Evolutionary conservation across 2,113 vertebrate genomes (phyloP).

Genomic region (Micromys minutus): DNA sequence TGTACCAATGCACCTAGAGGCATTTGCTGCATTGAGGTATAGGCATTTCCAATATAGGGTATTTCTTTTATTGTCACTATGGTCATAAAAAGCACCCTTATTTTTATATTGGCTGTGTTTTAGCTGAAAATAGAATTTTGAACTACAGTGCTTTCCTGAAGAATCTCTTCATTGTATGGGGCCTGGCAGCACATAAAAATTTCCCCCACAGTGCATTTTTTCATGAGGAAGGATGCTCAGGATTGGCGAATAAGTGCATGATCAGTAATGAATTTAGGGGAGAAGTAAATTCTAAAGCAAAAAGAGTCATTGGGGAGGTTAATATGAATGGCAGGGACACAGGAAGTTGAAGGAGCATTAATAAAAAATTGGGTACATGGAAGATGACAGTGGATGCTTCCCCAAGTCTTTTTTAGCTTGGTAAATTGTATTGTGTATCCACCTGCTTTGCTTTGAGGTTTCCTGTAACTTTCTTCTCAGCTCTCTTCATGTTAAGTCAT

Average conservation of each 20-base stretch:
- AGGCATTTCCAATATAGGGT: neutral
- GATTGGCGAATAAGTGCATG: neutral
- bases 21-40: neutral
- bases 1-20: neutral
- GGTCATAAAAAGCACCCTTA: neutral
- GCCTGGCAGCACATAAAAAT: neutral
- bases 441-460: neutral
- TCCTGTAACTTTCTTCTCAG: neutral
- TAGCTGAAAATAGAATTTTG: neutral
- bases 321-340: neutral
- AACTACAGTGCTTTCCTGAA: neutral
- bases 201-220: neutral
- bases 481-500: neutral
- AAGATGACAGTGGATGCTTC: accelerated
- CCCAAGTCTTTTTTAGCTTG: neutral
- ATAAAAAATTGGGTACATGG: neutral
- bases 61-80: neutral
- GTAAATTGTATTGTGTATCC: neutral
- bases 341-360: too few relatives aligned
- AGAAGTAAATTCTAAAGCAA: neutral
- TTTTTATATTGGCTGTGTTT: neutral
- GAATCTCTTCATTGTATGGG: neutral
- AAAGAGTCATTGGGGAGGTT: neutral
- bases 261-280: neutral
- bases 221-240: neutral